phyloP scores from a whole-genome alignment of 2,797 vertebrate species.

The Enteromius afrohamiltoni region DNA sequence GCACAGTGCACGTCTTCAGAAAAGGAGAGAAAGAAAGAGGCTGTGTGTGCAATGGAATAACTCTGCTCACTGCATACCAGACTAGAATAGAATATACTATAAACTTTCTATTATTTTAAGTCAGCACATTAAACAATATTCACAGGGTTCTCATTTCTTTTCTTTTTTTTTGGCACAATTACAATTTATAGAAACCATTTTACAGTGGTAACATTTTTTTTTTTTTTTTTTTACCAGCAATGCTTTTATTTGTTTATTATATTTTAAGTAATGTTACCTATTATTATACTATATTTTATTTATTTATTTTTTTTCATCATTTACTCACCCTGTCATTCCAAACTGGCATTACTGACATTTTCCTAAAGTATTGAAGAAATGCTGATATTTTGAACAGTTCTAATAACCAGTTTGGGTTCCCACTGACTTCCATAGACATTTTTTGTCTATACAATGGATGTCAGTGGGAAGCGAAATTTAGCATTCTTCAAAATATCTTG shows the following conservation, averaged over 20 bases:
- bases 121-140: neutral
- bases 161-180: too few species aligned
- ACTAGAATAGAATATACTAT: neutral
- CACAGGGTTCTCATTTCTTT: neutral
- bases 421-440: neutral
- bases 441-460: neutral
- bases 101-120: neutral
- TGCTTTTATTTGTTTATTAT: neutral
- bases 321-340: neutral
- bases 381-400: too few species aligned
- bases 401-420: neutral
- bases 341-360: neutral
- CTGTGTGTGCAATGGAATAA: neutral
- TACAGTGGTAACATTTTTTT: neutral
- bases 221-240: neutral
- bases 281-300: neutral
- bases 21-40: neutral
- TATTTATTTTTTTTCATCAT: neutral
- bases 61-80: neutral
- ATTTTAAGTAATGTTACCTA: too few species aligned
- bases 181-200: neutral
- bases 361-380: neutral
- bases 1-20: slow-evolving; percentile 16
- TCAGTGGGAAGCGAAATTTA: neutral
- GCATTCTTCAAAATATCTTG: neutral